Conservation (phyloP, 2,113 vertebrate species). For the Thamnophis sirtalis region DNA sequence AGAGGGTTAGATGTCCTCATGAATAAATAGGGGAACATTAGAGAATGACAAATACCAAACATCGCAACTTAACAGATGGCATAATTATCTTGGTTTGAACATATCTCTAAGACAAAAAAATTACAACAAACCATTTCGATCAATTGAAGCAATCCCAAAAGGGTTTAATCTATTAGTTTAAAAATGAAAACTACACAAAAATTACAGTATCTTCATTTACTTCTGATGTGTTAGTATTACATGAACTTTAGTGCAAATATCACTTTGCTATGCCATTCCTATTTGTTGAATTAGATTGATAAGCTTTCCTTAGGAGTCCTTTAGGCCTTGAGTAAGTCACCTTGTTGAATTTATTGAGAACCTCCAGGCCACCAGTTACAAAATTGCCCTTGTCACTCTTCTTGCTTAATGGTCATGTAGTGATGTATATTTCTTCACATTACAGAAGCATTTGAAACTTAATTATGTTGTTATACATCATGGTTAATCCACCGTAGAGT, state of each 20-base stretch:
- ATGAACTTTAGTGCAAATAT: background rate
- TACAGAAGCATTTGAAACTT: conserved; percentile 21
- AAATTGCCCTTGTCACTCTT: background rate
- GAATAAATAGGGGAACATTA: background rate
- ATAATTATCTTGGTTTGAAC: background rate
- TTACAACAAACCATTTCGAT: conserved; percentile 2
- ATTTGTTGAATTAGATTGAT: background rate
- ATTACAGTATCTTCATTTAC: background rate
- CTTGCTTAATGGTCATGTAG: conserved; percentile 9
- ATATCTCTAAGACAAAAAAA: conserved; percentile 14
- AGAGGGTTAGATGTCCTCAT: background rate
- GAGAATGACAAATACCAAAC: background rate
- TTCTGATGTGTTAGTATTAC: background rate
- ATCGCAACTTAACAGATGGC: background rate
- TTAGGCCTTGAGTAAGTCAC: background rate
- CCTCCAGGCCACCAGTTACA: conserved; percentile 11
- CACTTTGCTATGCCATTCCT: background rate
- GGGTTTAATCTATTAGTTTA: conserved; percentile 32
- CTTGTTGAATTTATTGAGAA: background rate
- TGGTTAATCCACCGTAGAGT: conserved; percentile 29
- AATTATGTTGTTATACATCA: conserved; percentile 30
- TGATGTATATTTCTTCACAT: background rate
- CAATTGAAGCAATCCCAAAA: conserved; percentile 36
- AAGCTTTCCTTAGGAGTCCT: background rate
- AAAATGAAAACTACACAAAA: conserved; percentile 26